Base-by-base conservation (phyloP, 2,113 vertebrate species). In the Pteruthius melanotis region DNA sequence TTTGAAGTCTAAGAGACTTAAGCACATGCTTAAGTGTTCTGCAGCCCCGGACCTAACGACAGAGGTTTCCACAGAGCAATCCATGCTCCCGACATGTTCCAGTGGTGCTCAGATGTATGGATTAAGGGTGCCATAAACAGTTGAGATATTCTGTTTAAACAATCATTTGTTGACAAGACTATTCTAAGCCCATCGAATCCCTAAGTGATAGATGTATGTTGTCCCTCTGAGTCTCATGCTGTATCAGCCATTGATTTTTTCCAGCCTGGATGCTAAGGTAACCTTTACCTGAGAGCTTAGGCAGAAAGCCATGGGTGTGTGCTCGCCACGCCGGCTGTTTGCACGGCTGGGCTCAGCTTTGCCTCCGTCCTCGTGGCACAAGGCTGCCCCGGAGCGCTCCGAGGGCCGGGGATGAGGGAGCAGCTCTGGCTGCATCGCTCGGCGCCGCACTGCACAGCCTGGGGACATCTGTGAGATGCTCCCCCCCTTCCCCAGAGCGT, bases 141-240 rank as follows among this genome's bases (percentile, higher is more conserved):
- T 87, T 78, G 95, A 96, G 94, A 97, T 90, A 96, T 94, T 96
- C 97, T 97, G 94, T 97, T 97, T 96, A 97, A 97, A 96, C 94
- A 97, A 90, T 84, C 92, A 84, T 96, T 97, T 96, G 97, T 97
- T 97, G 97, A 97, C 97, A 97, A 95, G 95, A 96, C 96, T 88
- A 91, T 97, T 94, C 96, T 97, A 97, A 97, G 95, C 97, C 96
- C 94, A 96, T 96, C 82, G 93, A 96, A 97, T 97, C 97, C 93
- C 96, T 96, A 72, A 96, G 95, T 97, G 96, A 97, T 96, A 96
- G 97, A 97, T 97, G 94, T 66, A 95, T 95, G 96, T 96, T 97
- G 97, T 97, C 97, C 95, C 78, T 95, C 93, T 3, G 90, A 89
- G 89, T 94, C 94, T 94, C 94, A n/a, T 87, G 95, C 96, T 91